Base-by-base conservation (phyloP, 2,113 vertebrate genomes). In the Hippocampus mohnikei region DNA sequence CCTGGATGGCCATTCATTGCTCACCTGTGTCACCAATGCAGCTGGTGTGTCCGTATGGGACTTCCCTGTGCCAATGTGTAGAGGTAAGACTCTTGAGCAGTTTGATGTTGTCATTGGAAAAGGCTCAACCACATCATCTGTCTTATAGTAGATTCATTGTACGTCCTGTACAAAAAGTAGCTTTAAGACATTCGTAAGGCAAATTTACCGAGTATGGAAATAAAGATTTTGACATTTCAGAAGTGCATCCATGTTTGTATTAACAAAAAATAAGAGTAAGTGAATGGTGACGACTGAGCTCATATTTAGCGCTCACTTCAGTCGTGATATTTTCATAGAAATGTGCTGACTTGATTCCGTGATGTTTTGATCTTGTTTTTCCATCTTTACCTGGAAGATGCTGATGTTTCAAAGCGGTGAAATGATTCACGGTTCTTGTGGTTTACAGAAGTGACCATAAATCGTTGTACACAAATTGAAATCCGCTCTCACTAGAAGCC, bases 1-100 rank as follows among this genome's bases (percentile, higher is more conserved):
- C 60, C 85, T 99, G 67, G 96, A 99, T 46, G 96, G 96, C 2
- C 96, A 98, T 46, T 93, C 96, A 0, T 84, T 93, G 50, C 88
- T 99, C 76, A 96, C 96, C 0, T 99, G 97, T 82, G 94, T 97
- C 53, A 93, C 93, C 71, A 98, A 93, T 82, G 90, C 95, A 0
- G 95, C 94, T 27, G 93, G 93, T 0, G 94, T 95, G 13, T 95
- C 96, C 0, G 93, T 94, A 0, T 99, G 97, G 97, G 97, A 99
- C 91, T 98, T 98, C 73, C 97, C 97, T 0, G 93, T 95, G 74
- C 97, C 96, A 27, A 95, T 98, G 82, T 99, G 97, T 88, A 92
- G 96, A 97, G 96, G 97, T 98, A 89, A 82, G 89, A 18, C 67
- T 56, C 3, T 23, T n/a, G 4, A 33, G 5, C 21, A 9, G 7